A percentile compares a stretch with the other conserved stretches of the same genome.
Conservation (phyloP, 2,797 vertebrate species). For the Zalophus californianus region DNA sequence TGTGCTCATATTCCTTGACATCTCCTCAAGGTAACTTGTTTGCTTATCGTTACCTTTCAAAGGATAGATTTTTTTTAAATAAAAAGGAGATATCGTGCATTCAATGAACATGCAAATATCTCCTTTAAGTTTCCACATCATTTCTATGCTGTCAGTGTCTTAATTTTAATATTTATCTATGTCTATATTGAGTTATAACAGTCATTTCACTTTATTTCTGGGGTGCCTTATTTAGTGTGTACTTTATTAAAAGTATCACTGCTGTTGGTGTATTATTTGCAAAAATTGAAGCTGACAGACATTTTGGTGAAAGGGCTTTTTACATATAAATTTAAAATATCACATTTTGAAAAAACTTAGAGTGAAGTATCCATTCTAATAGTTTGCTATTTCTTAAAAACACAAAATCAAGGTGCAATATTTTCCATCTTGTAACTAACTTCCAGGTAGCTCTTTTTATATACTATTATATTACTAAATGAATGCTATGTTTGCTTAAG, state of each 20-base stretch:
- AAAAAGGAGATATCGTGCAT: slow-evolving; percentile 2
- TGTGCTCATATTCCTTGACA: not conserved
- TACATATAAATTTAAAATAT: slow-evolving; percentile 67
- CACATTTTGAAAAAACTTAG: not conserved
- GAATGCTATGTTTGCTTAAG: not conserved
- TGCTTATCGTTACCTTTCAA: not conserved
- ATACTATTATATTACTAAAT: not conserved
- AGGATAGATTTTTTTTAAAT: not conserved
- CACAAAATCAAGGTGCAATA: not conserved
- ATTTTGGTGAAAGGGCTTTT: slow-evolving; percentile 55
- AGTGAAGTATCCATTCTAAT: slow-evolving; percentile 54
- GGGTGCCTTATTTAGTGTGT: slow-evolving; percentile 51
- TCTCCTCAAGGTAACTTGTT: slow-evolving; percentile 47
- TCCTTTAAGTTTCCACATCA: slow-evolving; percentile 63
- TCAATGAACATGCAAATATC: slow-evolving; percentile 63
- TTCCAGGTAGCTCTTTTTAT: not conserved
- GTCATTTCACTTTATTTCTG: slow-evolving; percentile 68
- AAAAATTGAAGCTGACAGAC: slow-evolving; percentile 75
- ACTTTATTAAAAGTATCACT: slow-evolving; percentile 80
- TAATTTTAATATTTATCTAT: slow-evolving; percentile 83
- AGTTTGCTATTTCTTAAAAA: slow-evolving; percentile 49
- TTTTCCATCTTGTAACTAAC: not conserved
- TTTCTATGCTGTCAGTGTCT: slow-evolving; percentile 60
- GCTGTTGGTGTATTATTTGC: not conserved
- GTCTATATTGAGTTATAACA: slow-evolving; percentile 80